These are phyloP conservation scores for Notechis scutatus DNA, from an alignment of 2,113 vertebrate genomes.

Conservation along the genomic window DNA sequence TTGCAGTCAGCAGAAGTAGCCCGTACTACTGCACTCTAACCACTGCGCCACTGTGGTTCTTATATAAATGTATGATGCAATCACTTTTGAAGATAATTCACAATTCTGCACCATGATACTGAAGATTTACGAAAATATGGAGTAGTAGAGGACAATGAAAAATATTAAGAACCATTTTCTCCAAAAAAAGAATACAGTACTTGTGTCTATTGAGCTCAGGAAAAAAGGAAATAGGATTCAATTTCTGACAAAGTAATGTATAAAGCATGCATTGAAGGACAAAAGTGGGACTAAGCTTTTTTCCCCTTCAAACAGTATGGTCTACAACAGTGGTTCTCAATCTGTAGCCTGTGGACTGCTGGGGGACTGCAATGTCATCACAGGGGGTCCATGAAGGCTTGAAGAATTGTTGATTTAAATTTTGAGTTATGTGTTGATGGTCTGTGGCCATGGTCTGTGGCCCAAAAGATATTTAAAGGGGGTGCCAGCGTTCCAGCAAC, in stretches of 20 bases:
- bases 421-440: no score
- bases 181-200: background rate
- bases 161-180: background rate
- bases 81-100: background rate
- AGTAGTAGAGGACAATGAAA: background rate
- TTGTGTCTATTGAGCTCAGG: background rate
- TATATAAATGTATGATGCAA: background rate
- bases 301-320: background rate
- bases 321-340: background rate
- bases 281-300: background rate
- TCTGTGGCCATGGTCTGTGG: no score
- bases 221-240: background rate
- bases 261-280: background rate
- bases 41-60: no score
- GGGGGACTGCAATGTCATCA: no score
- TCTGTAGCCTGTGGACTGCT: no score
- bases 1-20: no score
- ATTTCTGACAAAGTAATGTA: background rate
- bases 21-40: no score
- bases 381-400: no score
- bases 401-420: no score
- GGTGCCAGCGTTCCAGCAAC: no score
- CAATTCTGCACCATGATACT: background rate
- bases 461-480: no score
- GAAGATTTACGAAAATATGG: background rate